phyloP scores from a whole-genome alignment of 2,113 vertebrate genomes.

The Rhinopithecus roxellana region DNA sequence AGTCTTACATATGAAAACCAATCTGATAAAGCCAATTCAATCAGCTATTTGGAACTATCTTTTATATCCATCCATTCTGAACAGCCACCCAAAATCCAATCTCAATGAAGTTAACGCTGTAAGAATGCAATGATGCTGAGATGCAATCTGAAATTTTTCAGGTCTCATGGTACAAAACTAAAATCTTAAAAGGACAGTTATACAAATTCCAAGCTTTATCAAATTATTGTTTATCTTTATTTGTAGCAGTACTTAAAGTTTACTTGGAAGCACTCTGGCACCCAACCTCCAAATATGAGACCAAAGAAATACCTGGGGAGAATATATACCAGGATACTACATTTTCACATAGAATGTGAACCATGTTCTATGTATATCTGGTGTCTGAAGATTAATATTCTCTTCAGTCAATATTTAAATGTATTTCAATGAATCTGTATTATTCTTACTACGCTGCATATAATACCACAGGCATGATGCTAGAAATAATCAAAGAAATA shows the following conservation, averaged over 20 bases:
- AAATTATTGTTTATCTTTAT: slow-evolving; percentile 5
- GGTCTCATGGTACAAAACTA: background rate
- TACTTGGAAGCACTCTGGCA: background rate
- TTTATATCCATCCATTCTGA: background rate
- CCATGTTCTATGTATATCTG: background rate
- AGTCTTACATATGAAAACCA: background rate
- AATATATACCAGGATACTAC: background rate
- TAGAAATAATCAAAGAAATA: background rate
- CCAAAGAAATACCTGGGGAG: background rate
- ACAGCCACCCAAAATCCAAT: background rate
- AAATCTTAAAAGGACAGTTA: background rate
- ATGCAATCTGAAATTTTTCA: background rate
- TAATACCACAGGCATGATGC: background rate
- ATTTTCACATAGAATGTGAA: background rate
- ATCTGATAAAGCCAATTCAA: background rate
- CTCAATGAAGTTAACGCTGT: background rate
- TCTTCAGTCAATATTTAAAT: slow-evolving; percentile 9
- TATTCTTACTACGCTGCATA: background rate
- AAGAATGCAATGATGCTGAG: background rate
- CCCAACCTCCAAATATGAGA: background rate
- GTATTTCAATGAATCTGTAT: background rate
- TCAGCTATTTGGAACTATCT: background rate
- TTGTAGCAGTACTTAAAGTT: background rate
- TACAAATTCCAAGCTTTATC: background rate
- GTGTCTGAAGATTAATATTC: background rate